These are phyloP conservation scores for Sterna hirundo DNA, from an alignment of 2,113 vertebrate species.

Conservation along the genomic window DNA sequence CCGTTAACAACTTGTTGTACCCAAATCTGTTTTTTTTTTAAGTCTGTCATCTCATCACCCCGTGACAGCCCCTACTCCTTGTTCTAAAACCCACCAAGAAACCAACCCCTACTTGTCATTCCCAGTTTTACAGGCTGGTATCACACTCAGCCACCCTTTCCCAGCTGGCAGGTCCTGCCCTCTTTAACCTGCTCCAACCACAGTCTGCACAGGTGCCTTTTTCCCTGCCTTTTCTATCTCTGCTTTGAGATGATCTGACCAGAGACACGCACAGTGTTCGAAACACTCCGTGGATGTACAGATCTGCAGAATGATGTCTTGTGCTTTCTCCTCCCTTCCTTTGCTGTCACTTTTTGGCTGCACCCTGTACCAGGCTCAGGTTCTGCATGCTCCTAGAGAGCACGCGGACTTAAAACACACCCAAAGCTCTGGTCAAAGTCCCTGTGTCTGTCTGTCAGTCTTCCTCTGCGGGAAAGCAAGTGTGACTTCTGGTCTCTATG, in stretches of 20 bases:
- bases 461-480: not conserved
- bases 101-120: not conserved
- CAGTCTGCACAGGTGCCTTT: not conserved
- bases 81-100: not conserved
- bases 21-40: not conserved
- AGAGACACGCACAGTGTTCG: not conserved
- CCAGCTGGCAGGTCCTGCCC: not conserved
- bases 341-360: not conserved
- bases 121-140: not conserved
- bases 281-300: not conserved
- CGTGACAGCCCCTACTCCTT: not conserved
- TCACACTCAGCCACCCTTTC: not conserved
- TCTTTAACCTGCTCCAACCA: not conserved
- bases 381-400: not conserved
- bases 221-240: not conserved
- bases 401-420: not conserved
- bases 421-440: not conserved
- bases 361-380: not conserved
- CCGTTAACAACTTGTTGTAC: not conserved
- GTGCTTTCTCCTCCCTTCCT: not conserved
- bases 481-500: not conserved
- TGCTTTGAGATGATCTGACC: not conserved
- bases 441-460: not conserved
- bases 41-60: not conserved
- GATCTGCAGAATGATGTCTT: not conserved